A percentile compares a stretch with the other conserved stretches of the same genome.
phyloP scores from a whole-genome alignment of 2,888 invertebrate genomes.

The Erynnis tages region DNA sequence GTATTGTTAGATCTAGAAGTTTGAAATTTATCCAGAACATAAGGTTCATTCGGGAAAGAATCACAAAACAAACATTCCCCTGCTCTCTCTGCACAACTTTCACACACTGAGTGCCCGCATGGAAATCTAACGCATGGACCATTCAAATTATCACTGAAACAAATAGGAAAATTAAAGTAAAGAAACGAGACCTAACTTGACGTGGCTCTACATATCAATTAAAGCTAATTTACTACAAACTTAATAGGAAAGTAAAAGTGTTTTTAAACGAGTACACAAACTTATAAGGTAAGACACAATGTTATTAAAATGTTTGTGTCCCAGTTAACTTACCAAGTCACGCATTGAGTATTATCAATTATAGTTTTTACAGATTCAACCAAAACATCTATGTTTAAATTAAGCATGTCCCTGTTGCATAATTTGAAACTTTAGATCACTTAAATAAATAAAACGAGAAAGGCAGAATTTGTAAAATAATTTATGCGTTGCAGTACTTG shows the following conservation, averaged over 20 bases:
- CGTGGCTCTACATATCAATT: too few relatives aligned
- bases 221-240: too few relatives aligned
- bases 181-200: too few relatives aligned
- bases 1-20: conserved; percentile 49
- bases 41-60: conserved; percentile 40
- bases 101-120: conserved; percentile 65
- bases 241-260: too few relatives aligned
- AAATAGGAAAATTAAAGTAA: not conserved
- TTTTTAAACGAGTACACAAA: too few relatives aligned
- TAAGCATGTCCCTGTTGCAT: conserved; percentile 34
- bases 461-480: too few relatives aligned
- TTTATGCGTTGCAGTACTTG: too few relatives aligned
- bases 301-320: not conserved
- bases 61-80: conserved; percentile 53
- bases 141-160: conserved; percentile 53
- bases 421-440: too few relatives aligned
- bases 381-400: conserved; percentile 44
- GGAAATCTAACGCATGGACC: conserved; percentile 49
- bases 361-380: conserved; percentile 51
- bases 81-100: conserved; percentile 46
- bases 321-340: conserved; percentile 51
- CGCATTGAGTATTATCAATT: conserved; percentile 53
- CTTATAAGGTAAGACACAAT: too few relatives aligned
- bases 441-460: too few relatives aligned
- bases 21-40: conserved; percentile 43